Evolutionary conservation across 2,797 vertebrate genomes (phyloP), one percentile per base, ranked within the genome.

Genomic region (Ficedula albicollis): DNA sequence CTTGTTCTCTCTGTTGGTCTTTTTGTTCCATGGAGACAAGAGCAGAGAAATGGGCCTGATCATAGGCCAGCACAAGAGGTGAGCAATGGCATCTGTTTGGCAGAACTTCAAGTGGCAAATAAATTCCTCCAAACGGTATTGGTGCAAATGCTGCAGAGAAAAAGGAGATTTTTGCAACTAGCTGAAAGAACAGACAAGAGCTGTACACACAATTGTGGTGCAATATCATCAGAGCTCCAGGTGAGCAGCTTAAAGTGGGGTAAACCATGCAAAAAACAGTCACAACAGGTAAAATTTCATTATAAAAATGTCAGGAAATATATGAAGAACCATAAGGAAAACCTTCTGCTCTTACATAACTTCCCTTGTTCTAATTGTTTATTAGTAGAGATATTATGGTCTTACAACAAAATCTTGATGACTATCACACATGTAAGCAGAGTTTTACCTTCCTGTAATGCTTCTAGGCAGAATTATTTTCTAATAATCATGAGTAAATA

Each of bases 11-110:
- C 87, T 99, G 99, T 95, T 99, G 99, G 97, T 99, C 99, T 97
- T 99, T 99, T 97, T 99, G 99, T 97, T 99, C 99, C 99, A 99
- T 99, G 87, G 99, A 99, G 97, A 99, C 99, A 30, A 99, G 98
- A 36, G 99, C 99, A 6, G 99, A 99, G 98, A 99, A 99, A 97
- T 99, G 99, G 38, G 99, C 99, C 98, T 99, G 99, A 95, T 99
- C 99, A 4, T 99, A 99, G 95, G 99, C 99, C 68, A 99, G 97
- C 84, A 99, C 99, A 96, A 99, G 98, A 48, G 99, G 99, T 38
- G 99, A 99, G 98, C 99, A 99, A 96, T 99, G 99, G 85, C 99
- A 99, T 95, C 99, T 98, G 96, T 99, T 99, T 4, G 99, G 99
- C 43, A 99, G 98, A 51, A 99, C 99, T 98, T 99, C 99, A 95